Base-by-base conservation (phyloP, 1,140 invertebrate genomes). In the Pseudomyrmex sp. region DNA sequence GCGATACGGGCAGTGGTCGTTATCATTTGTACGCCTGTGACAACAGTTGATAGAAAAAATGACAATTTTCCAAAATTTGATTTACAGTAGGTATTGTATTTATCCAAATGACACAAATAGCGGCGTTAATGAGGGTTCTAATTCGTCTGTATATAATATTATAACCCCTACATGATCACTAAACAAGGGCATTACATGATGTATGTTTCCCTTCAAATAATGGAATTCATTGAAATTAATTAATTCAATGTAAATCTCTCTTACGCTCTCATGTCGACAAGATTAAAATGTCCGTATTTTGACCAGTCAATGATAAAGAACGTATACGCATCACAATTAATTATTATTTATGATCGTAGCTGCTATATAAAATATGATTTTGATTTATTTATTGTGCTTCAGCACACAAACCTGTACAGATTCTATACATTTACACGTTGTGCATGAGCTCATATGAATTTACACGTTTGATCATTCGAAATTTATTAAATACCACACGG, bases 281-380 rank as follows among this genome's bases (percentile, higher is more conserved):
- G 76, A 80, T 80, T 80, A 70, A 80, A 80, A 80, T 15, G 44
- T 80, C 4, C 20, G 44, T 70, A 69, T 69, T 77, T 70, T 54
- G 76, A 80, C 61, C 76, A 54, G 65, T 80, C 54, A 70, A 50
- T 26, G 76, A 18, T 20, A 80, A 80, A 80, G 56, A 23, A 54
- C 66, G 44, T 58, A 23, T 69, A 58, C 44, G 26, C 26, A 46
- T 70, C 46, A 58, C 23, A 72, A 72, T 80, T 80, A 80, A 80
- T 80, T 80, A 70, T 70, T 66, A 70, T 70, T 72, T 72, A 80
- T 70, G 66, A 80, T 72, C 54, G 48, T 59, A 72, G 54, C 44
- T 50, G 15, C 12, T 70, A 5, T 59, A 59, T 56, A 48, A 70
- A 79, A 79, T 58, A 18, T 48, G 62, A 77, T 77, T 77, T 80